Percentiles rank a stretch among this genome's conserved stretches.
These are phyloP conservation scores for Tragelaphus strepsiceros DNA, from an alignment of 2,113 vertebrate genomes.

Conservation along the genomic window DNA sequence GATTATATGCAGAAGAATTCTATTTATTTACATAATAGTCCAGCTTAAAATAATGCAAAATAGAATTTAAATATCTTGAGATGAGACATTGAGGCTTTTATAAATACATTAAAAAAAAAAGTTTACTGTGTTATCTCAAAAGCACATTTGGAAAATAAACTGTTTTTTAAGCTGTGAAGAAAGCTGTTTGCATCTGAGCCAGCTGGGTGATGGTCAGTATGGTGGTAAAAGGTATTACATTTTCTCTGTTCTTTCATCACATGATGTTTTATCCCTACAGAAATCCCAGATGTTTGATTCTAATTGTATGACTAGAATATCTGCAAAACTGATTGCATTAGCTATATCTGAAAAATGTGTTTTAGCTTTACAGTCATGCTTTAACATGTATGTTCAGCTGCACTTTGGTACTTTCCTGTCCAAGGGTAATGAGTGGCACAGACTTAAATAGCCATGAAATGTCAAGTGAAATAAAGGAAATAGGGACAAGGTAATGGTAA, in stretches of 20 bases:
- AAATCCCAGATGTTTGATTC: background rate
- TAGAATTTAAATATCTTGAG: background rate
- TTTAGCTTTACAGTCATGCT: background rate
- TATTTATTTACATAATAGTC: background rate
- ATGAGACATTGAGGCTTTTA: background rate
- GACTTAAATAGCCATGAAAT: background rate
- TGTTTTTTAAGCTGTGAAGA: background rate
- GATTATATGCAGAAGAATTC: slow-evolving; percentile 4
- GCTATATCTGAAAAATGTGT: background rate
- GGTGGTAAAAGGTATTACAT: background rate
- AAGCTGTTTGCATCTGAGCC: background rate
- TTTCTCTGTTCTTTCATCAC: background rate
- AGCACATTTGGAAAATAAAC: slow-evolving; percentile 9
- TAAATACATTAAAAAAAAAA: background rate
- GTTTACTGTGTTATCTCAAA: background rate
- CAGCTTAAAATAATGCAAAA: slow-evolving; percentile 20
- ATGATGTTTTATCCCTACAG: background rate
- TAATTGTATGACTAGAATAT: background rate
- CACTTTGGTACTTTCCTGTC: background rate
- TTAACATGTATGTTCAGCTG: background rate
- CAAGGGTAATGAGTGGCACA: background rate
- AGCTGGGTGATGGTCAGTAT: background rate
- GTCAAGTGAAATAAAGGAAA: background rate
- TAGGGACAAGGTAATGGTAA: background rate
- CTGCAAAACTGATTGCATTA: background rate